Evolutionary conservation across 2,797 vertebrate genomes (phyloP).

Genomic region (Clangula hyemalis): DNA sequence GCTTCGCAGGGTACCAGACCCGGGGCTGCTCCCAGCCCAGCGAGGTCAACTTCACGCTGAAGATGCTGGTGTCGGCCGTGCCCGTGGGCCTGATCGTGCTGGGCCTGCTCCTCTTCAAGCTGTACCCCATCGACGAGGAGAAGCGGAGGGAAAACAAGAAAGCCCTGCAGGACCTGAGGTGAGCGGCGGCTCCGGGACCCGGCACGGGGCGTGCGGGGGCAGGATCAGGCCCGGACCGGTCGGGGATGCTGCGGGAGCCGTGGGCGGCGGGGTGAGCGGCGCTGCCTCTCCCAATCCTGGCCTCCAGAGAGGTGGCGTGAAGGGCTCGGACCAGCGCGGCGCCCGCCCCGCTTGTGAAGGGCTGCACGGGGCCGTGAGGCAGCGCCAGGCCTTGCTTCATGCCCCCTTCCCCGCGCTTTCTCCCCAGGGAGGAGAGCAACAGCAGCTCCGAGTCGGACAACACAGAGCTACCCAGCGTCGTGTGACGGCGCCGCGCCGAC

Average conservation of each 20-base stretch:
- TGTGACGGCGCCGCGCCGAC: not conserved
- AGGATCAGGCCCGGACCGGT: not conserved
- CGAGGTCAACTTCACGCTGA: conserved; percentile 88
- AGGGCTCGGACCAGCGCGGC: rapidly evolving
- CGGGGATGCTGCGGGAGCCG: not conserved
- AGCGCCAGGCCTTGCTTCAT: no score
- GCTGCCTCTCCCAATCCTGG: not conserved
- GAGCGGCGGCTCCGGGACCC: not conserved
- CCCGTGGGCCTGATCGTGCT: conserved; percentile 88
- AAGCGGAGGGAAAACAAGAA: conserved; percentile 89
- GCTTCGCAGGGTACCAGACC: conserved; percentile 92
- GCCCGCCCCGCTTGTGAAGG: not conserved
- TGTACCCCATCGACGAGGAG: conserved; percentile 92
- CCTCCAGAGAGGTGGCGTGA: not conserved
- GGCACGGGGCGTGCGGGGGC: not conserved
- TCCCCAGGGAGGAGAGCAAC: conserved; percentile 73
- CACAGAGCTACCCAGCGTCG: conserved; percentile 81
- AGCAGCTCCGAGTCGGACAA: conserved; percentile 89
- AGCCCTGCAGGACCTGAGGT: conserved; percentile 89
- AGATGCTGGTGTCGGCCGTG: conserved; percentile 88
- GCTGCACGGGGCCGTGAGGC: not conserved
- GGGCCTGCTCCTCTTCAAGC: conserved; percentile 88
- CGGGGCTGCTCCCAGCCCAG: conserved; percentile 88
- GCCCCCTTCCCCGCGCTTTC: not conserved
- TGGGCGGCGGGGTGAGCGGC: conserved; percentile 12